Evolutionary conservation across 2,113 vertebrate species (phyloP).

Genomic region (Holacanthus passer): DNA sequence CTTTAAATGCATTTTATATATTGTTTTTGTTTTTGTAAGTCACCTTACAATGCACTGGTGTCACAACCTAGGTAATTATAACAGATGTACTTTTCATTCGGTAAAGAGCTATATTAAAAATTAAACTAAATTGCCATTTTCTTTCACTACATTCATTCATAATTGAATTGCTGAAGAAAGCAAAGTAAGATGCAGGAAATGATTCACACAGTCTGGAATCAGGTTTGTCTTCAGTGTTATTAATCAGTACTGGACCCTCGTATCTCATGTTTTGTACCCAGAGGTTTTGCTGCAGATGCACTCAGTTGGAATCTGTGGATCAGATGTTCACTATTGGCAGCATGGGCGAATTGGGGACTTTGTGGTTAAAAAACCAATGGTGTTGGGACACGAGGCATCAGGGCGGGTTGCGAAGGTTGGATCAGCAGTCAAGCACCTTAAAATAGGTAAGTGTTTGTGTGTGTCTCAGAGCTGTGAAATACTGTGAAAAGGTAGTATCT

Average conservation of each 20-base stretch:
- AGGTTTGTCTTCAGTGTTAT: not conserved
- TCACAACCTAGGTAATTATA: no score
- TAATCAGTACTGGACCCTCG: not conserved
- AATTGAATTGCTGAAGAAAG: not conserved
- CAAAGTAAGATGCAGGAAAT: no score
- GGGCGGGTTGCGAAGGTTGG: constrained; percentile 92
- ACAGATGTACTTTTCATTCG: no score
- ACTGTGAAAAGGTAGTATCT: not conserved
- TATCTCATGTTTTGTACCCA: constrained; percentile 64
- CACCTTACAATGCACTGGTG: not conserved
- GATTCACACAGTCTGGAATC: not conserved
- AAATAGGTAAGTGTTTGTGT: constrained; percentile 79
- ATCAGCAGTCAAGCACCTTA: constrained; percentile 88
- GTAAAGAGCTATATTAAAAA: no score
- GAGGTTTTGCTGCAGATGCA: constrained; percentile 96
- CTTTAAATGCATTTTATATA: no score
- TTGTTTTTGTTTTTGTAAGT: no score
- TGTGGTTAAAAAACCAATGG: constrained; percentile 91
- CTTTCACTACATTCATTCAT: not conserved
- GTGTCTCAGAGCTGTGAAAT: not conserved
- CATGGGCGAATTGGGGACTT: constrained; percentile 91
- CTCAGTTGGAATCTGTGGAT: constrained; percentile 97
- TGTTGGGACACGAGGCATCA: constrained; percentile 93
- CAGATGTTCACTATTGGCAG: constrained; percentile 97
- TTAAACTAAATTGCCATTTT: not conserved